Base-by-base conservation (phyloP, 2,797 vertebrate genomes). In the Eptatretus atami region DNA sequence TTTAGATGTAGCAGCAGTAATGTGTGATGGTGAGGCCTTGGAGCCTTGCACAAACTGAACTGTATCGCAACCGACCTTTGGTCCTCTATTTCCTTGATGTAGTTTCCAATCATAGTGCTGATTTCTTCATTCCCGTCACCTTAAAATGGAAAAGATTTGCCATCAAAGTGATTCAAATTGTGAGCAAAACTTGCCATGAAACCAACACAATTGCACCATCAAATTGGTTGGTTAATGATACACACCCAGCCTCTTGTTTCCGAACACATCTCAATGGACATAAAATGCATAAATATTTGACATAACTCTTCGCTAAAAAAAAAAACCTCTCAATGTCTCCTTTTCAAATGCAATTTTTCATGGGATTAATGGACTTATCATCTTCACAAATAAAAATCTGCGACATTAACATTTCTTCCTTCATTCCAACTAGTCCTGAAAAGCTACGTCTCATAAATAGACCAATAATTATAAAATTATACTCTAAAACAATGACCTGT, bases 31-130 rank as follows among this genome's bases (percentile, higher is more conserved):
- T 44, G 31, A n/a, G 57, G 11, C 2, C 55, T n/a, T 15, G 11
- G 11, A 9, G 15, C 8, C 55, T 60, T 24, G 11, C 15, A 24
- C 57, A 61, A 25, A n/a, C 10, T n/a, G 57, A 25, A 12, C 12
- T 61, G 10, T 9, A 25, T n/a, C 10, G 11, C 25, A 25, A 25
- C 73, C 75, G 73, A 95, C 87, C 90, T 77, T 13, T 95, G 77
- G 69, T 87, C 86, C 68, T 96, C 86, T 4, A 96, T 82, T 74
- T 96, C 88, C 66, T 82, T 71, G 72, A 95, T 94, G 69, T 96
- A 96, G 70, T 86, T 96, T 73, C 95, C 83, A 69, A 96, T 83
- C 65, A 96, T 75, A 60, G 78, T 66, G 0, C 85, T 82, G 0
- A 96, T 92, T 72, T 88, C 86, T 71, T 86, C 84, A 0, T 81